Evolutionary conservation across 1,140 invertebrate species (phyloP), one percentile per base, ranked within the genome.

Genomic region (Trichomalopsis sarcophagae): DNA sequence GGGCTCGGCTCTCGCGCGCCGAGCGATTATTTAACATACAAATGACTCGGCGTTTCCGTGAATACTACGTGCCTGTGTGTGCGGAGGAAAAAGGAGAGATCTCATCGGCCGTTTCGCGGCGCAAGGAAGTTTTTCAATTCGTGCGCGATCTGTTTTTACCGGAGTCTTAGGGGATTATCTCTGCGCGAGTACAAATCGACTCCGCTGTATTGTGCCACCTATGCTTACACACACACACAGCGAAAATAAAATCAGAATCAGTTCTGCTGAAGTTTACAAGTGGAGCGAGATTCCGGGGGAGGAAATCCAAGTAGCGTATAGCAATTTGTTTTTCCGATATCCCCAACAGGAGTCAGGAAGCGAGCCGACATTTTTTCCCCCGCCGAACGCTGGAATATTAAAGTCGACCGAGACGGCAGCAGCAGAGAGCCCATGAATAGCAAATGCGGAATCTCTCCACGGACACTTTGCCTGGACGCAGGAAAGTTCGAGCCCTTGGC

Each of bases 361-460:
- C 55, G 55, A 62, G 21, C 55, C 17, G 21, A 62, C 55, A 62
- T 62, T 62, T 62, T 50, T 73, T 86, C 88, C 88, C 90, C 88
- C 90, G 84, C 81, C 85, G 85, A 89, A 88, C 88, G 88, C 88
- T 87, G 89, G 87, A 91, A 90, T 90, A 90, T 91, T 90, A 88
- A 90, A 91, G 90, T 87, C 87, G 87, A 88, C 88, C 80, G 86
- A 90, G 89, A 88, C 66, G 33, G 10, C 23, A 23, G 40, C 23
- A 27, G 27, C 89, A 84, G 85, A 88, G 89, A 89, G 87, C 88
- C 90, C 89, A 92, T 92, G 91, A 92, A 92, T 92, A 92, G 89
- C 89, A 91, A 91, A 91, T 91, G 90, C 90, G 91, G 90, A 91
- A 82, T 82, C 73, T 91, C 90, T 91, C 91, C 88, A 89, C 82